Percentiles rank a stretch among this genome's conserved stretches.
These are phyloP conservation scores for Drosophila rufa DNA, from an alignment of 1,140 invertebrate genomes.

Conservation along the genomic window DNA sequence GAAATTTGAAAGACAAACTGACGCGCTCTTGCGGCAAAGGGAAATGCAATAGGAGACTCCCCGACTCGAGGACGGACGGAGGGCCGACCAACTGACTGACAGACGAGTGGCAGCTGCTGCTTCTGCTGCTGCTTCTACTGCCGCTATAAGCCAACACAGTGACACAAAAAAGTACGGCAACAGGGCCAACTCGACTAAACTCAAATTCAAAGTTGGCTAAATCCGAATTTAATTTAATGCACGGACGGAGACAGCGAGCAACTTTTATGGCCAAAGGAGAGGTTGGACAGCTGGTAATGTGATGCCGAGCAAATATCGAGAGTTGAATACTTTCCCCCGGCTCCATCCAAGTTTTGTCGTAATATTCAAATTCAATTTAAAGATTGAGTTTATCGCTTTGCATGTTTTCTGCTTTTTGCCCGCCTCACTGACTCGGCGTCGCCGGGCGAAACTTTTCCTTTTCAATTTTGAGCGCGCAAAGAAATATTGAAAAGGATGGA, in stretches of 20 bases:
- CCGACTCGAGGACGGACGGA: constrained; percentile 3
- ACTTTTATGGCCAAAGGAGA: constrained; percentile 64
- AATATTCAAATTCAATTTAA: constrained; percentile 84
- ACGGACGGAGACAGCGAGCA: constrained; percentile 71
- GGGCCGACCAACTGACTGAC: constrained; percentile 43
- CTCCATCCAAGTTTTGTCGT: constrained; percentile 28
- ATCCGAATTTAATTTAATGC: constrained; percentile 83
- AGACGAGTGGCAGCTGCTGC: constrained; percentile 61
- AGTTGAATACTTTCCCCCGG: constrained; percentile 45
- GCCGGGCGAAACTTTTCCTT: constrained; percentile 31
- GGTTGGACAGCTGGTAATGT: constrained; percentile 73
- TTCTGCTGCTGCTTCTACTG: constrained; percentile 16
- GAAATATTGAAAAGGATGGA: background rate
- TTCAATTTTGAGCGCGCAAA: constrained; percentile 21
- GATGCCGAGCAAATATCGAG: constrained; percentile 77
- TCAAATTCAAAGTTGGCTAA: constrained; percentile 72
- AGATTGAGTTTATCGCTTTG: constrained; percentile 77
- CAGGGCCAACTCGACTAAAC: constrained; percentile 29
- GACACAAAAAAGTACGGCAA: constrained; percentile 65
- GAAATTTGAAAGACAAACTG: constrained; percentile 72
- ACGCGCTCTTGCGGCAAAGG: constrained; percentile 57
- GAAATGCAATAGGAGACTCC: constrained; percentile 60
- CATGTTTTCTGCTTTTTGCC: constrained; percentile 72
- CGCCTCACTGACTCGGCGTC: constrained; percentile 31
- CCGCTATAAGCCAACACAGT: constrained; percentile 53